phyloP scores from a whole-genome alignment of 2,888 invertebrate genomes.

The Agriopis marginaria region DNA sequence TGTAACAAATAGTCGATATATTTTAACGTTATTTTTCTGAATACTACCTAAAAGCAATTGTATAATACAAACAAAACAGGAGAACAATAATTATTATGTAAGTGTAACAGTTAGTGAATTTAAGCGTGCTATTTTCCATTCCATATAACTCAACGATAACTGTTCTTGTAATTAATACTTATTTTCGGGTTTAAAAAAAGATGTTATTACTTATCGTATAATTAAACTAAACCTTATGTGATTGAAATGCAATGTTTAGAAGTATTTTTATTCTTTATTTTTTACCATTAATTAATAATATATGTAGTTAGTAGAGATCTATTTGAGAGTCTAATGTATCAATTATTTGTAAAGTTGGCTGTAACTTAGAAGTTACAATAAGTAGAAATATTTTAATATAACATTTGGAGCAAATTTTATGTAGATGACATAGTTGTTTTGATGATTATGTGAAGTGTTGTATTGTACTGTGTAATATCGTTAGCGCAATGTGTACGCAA shows the following conservation, averaged over 20 bases:
- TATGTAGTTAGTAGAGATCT: conserved; percentile 84
- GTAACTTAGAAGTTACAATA: conserved; percentile 86
- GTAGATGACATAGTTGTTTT: conserved; percentile 86
- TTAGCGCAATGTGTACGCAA: conserved; percentile 84
- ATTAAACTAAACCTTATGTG: conserved; percentile 86
- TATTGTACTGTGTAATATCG: conserved; percentile 71
- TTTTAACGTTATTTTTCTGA: conserved; percentile 85
- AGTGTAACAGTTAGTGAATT: conserved; percentile 86
- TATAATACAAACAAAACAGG: conserved; percentile 85
- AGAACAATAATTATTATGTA: conserved; percentile 86
- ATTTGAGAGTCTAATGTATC: conserved; percentile 87
- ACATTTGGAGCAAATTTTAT: conserved; percentile 86
- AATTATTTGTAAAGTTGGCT: conserved; percentile 87
- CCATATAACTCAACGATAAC: conserved; percentile 86
- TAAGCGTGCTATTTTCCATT: conserved; percentile 87
- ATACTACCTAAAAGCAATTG: conserved; percentile 82
- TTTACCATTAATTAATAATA: conserved; percentile 83
- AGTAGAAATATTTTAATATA: conserved; percentile 86
- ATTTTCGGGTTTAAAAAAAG: conserved; percentile 84
- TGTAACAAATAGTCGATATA: conserved; percentile 81
- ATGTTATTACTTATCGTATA: conserved; percentile 82
- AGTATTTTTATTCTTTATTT: conserved; percentile 87
- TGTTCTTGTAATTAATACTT: conserved; percentile 81
- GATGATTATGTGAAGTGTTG: conserved; percentile 85
- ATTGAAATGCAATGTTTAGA: conserved; percentile 87